A percentile compares a stretch with the other conserved stretches of the same genome.
phyloP scores from a whole-genome alignment of 2,113 vertebrate species.

The Nesogale talazaci region DNA sequence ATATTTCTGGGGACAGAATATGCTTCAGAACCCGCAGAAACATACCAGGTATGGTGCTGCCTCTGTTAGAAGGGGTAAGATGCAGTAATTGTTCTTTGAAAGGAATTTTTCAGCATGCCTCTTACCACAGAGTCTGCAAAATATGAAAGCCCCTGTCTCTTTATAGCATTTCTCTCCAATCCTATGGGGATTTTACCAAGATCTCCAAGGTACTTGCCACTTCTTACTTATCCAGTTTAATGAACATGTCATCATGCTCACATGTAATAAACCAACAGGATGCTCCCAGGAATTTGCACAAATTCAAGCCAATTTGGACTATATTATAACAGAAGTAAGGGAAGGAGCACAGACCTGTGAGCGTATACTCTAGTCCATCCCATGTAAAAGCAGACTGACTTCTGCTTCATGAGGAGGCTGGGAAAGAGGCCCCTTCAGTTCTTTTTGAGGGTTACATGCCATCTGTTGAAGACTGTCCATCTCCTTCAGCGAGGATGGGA shows the following conservation, averaged over 20 bases:
- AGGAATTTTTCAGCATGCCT: background rate
- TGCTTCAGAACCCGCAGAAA: background rate
- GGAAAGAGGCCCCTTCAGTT: background rate
- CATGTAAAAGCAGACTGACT: background rate
- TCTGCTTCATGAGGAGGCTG: background rate
- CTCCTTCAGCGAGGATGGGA: background rate
- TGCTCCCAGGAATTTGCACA: background rate
- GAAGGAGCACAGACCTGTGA: background rate
- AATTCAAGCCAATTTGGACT: background rate
- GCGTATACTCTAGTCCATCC: background rate
- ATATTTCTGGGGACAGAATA: background rate
- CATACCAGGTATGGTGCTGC: background rate
- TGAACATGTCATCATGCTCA: background rate
- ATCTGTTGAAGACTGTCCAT: background rate
- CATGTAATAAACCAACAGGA: background rate
- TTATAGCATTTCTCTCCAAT: background rate
- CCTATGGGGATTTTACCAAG: background rate
- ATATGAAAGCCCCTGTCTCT: background rate
- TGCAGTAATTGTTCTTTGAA: background rate
- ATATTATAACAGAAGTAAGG: constrained; percentile 12
- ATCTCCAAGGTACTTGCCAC: background rate
- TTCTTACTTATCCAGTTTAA: background rate
- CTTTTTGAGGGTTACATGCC: background rate
- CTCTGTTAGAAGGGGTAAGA: background rate
- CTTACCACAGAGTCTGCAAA: background rate